Evolutionary conservation across 2,888 invertebrate species (phyloP), one percentile per base, ranked within the genome.

Genomic region (Dyspetes luteomarginatus): DNA sequence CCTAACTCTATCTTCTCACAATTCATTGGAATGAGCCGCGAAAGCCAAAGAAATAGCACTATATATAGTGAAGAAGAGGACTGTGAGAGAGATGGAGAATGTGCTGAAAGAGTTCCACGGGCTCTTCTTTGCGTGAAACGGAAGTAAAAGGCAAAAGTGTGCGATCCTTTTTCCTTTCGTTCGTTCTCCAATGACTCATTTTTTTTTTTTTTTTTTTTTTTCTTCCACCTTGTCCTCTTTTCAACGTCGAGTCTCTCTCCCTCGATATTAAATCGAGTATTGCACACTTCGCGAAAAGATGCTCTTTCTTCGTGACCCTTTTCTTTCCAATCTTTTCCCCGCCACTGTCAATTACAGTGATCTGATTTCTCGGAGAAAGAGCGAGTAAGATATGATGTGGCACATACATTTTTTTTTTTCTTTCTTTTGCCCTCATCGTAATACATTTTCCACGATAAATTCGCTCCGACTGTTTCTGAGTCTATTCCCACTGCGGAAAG

Each of bases 1-100:
- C 64, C 77, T 56, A 77, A 55, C 76, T 50, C 72, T 30, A 75
- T 76, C 78, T 69, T 28, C 69, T 65, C 73, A 7, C 22, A 58
- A 56, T 83, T 78, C 80, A 82, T 80, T 78, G 75, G 64, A 83
- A 75, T 69, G 72, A 78, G 52, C 41, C 45, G 67, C 60, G 7
- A 50, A 30, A 45, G 48, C 50, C 60, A 60, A 65, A 68, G 69
- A 62, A 81, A 81, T 67, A 58, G 55, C 65, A 45, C 62, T 43
- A 64, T 52, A 41, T 19, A 68, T 73, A 78, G 28, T 30, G 22
- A 67, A 55, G 48, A 43, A 12, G 48, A 22, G 5, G 12, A 41
- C 4, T 19, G 55, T 60, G 55, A 30, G 68, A 9, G 17, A 50
- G 36, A 50, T 43, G 15, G 65, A 68, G 64, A 12, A 17, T 71